Conservation (phyloP, 1,140 invertebrate genomes). For the Uloborus diversus region DNA sequence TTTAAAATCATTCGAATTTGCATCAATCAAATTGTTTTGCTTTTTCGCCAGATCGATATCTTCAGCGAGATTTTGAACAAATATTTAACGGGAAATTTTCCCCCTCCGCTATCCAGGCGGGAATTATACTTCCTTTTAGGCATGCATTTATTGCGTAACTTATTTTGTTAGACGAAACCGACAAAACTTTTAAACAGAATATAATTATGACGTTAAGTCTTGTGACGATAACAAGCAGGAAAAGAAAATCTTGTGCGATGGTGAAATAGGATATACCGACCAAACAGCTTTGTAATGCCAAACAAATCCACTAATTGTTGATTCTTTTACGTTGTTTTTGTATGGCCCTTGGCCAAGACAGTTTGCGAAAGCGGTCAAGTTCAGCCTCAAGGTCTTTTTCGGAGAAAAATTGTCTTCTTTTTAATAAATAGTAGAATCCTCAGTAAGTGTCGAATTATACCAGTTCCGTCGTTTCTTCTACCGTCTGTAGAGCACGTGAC, state of each 20-base stretch:
- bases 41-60: no score
- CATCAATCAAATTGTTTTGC: no score
- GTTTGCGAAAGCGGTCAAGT: conserved; percentile 51
- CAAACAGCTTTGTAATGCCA: neutral
- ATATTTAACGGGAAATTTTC: neutral
- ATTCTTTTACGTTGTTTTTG: conserved; percentile 8
- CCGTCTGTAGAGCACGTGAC: neutral
- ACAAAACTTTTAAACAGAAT: neutral
- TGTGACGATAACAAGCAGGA: conserved; percentile 15
- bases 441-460: no score
- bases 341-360: conserved; percentile 43
- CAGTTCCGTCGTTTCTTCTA: no score
- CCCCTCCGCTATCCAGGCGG: neutral
- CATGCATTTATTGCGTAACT: conserved; percentile 19
- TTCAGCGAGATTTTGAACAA: no score
- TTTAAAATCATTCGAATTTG: no score
- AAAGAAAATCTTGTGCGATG: conserved; percentile 1
- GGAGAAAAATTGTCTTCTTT: conserved; percentile 19
- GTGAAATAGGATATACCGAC: conserved; percentile 24
- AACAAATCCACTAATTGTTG: conserved; percentile 28
- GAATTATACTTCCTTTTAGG: conserved; percentile 14
- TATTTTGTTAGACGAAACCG: conserved; percentile 30
- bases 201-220: conserved; percentile 45
- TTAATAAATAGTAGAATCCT: neutral
- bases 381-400: conserved; percentile 43